Evolutionary conservation across 1,140 invertebrate genomes (phyloP), one percentile per base, ranked within the genome.

Genomic region (Chrysoperla carnea): DNA sequence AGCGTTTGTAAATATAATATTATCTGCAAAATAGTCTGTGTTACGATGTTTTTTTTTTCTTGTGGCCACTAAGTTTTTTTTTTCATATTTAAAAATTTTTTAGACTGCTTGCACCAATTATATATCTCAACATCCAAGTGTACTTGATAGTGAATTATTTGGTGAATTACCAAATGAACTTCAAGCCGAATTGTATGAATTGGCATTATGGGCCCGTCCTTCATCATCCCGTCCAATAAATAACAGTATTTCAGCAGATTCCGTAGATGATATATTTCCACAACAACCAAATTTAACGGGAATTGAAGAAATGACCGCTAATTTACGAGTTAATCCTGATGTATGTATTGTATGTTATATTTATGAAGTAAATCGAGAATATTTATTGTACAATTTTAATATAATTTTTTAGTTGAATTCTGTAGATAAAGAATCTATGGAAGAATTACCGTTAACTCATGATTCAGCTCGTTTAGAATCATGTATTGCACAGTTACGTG

Each of bases 61-160:
- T 33, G n/a, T 11, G 31, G 6, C 6, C n/a, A 2, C 6, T 33
- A 33, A 33, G 8, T 2, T 6, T 33, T 4, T 33, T 4, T 4
- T 29, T 31, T 43, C 40, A 39, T 39, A 14, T 36, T 14, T 44
- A 42, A 37, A 41, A 29, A 40, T 38, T 27, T 54, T 49, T 44
- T 41, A 58, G 56, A 51, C 40, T 27, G 43, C 40, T 51, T 66
- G 56, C 46, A 55, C 76, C 37, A 63, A 58, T 40, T 76, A 68
- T 52, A 62, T 77, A 15, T 61, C 64, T 14, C 58, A 68, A 45
- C 66, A 78, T 53, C 66, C 71, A 14, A 62, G 67, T 42, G 50
- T 78, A n/a, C 68, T 68, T 33, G 69, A 70, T 41, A 64, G 62
- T 51, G 76, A 78, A 45, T 62, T 76, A 28, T 78, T 75, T 51